Base-by-base conservation (phyloP, 2,888 invertebrate species). In the Caenorhabditis zanzibari region DNA sequence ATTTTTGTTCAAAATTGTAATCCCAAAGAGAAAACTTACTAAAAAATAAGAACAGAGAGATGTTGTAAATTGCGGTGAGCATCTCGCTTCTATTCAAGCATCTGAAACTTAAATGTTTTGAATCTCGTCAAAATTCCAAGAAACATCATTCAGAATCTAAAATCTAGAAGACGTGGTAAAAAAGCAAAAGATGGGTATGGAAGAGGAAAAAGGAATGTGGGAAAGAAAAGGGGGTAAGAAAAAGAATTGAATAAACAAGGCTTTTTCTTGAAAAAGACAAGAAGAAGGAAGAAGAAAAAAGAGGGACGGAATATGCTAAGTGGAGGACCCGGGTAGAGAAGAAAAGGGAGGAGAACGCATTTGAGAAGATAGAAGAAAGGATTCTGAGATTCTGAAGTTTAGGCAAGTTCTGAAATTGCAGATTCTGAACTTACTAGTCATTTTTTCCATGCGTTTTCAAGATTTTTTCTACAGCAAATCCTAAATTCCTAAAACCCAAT, bases 61-160 rank as follows among this genome's bases (percentile, higher is more conserved):
- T 75, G 32, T 82, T 82, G 71, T 75, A 75, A 35, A 82, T 56
- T 10, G 69, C 64, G 47, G 52, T 59, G 3, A 82, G 56, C 76
- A 71, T 82, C n/a, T n/a, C n/a, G n/a, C n/a, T n/a, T 56, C 28
- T 54, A 12, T 1, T 14, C 7, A n/a, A 22, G n/a, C 66, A 68
- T 68, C 69, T 74, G 66, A 56, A 14, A 54, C 28, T 44, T 12
- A 5, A 28, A 19, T 41, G 14, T 35, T 54, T 44, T 4, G 1
- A 24, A 58, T 26, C 14, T 9, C 14, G 28, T 24, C 35, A 49
- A 64, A 22, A 10, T 38, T 38, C 12, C 2, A 28, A 52, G 44
- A 19, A 66, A 19, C 5, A 28, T 19, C 12, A 2, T 26, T 28
- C 66, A 28, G 64, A 69, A 61, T 14, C 9, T 9, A n/a, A 35